Evolutionary conservation across 2,113 vertebrate genomes (phyloP), one percentile per base, ranked within the genome.

Genomic region (Notarius lentiginosus): DNA sequence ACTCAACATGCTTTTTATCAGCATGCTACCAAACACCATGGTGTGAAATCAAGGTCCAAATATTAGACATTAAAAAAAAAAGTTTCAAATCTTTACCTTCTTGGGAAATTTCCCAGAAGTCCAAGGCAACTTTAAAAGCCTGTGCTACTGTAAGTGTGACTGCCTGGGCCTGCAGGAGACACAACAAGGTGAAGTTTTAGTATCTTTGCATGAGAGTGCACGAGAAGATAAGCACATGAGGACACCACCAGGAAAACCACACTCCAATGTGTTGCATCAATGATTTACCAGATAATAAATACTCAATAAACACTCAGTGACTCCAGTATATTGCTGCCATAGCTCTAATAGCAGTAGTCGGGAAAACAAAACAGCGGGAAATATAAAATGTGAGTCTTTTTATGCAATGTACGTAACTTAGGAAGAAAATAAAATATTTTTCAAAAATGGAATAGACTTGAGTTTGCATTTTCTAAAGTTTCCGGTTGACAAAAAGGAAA

Each of bases 111-210:
- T 97, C 96, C 97, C 97, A 97, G 83, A 97, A 94, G 90, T 98
- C 97, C 75, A 97, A 92, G 7, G 97, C 97, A 84, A 98, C 94
- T 91, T 97, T 96, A 89, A 98, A 98, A 47, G 97, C 97, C 94
- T 97, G 97, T 1, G 97, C 97, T 18, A 97, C 97, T 0, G 97
- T 97, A 87, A 97, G 93, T 9, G 97, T 98, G 92, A 98, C 97
- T 63, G 97, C 96, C 91, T 97, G 96, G 88, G 97, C 97, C 97
- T 98, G 90, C 0, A 82, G 27, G 68, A 22, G 1, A 80, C 34
- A 81, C 7, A 58, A 66, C 34, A 77, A 65, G 5, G 10, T 72
- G 14, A 77, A n/a, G 11, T 65, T 30, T 49, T 56, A 86, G 11
- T 11, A 11, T 75, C 51, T 17, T 58, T 2, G 11, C 15, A 80